phyloP scores from a whole-genome alignment of 2,113 vertebrate genomes.

The Bambusicola thoracicus region DNA sequence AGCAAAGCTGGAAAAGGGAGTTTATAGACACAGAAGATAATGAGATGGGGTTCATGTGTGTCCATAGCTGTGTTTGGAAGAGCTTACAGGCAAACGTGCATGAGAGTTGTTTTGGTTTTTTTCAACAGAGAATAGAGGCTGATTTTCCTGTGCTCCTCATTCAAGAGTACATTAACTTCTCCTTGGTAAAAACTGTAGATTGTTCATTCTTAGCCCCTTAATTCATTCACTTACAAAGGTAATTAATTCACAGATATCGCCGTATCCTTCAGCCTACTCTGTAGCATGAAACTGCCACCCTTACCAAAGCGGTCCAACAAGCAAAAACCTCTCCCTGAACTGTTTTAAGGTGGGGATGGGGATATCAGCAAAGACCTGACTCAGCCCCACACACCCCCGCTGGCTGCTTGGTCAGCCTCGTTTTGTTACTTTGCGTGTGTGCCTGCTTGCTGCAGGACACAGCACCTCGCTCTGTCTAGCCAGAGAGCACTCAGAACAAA shows the following conservation, averaged over 20 bases:
- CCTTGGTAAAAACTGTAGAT: constrained; percentile 1
- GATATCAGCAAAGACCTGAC: not conserved
- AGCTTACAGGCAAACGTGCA: not conserved
- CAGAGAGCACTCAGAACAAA: constrained; percentile 25
- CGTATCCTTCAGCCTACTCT: constrained; percentile 2
- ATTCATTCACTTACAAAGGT: constrained; percentile 10
- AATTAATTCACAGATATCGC: constrained; percentile 51
- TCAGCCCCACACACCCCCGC: not conserved
- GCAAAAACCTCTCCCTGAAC: not conserved
- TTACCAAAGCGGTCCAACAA: not conserved
- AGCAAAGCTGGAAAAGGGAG: not conserved
- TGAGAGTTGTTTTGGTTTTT: not conserved
- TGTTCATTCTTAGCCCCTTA: not conserved
- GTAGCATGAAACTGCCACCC: constrained; percentile 12
- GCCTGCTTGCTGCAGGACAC: constrained; percentile 9
- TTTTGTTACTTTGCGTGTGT: not conserved
- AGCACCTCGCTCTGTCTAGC: constrained; percentile 1
- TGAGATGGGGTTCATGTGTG: not conserved
- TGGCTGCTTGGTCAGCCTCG: not conserved
- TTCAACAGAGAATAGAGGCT: not conserved
- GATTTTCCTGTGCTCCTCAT: not conserved
- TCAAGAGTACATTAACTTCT: not conserved
- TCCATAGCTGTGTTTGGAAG: not conserved
- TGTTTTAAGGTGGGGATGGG: not conserved
- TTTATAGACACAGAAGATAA: not conserved